Conservation (phyloP, 2,113 vertebrate genomes). For the Pachypanchax playfairii region DNA sequence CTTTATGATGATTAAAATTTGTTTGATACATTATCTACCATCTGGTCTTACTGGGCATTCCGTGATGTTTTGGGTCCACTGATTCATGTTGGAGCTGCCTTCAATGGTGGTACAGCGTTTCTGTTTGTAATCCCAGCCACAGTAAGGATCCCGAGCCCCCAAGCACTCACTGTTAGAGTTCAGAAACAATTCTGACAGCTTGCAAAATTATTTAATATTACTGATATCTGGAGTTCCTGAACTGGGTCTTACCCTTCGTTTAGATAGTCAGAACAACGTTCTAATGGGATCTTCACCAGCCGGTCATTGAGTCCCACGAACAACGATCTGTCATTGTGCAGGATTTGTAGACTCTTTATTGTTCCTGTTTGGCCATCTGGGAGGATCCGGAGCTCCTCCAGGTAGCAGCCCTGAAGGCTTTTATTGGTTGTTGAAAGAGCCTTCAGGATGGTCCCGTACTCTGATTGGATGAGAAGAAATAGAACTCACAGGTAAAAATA, state of each 20-base stretch:
- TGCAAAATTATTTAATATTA: neutral
- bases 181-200: conserved; percentile 3
- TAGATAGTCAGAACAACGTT: conserved; percentile 86
- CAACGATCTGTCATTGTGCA: conserved; percentile 88
- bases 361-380: conserved; percentile 80
- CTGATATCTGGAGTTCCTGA: neutral
- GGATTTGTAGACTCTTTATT: conserved; percentile 87
- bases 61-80: conserved; percentile 92
- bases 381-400: conserved; percentile 92
- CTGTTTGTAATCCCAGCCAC: conserved; percentile 91
- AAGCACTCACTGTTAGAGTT: conserved; percentile 82
- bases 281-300: conserved; percentile 88
- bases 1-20: accelerated
- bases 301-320: conserved; percentile 89
- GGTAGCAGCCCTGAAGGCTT: conserved; percentile 85
- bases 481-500: neutral
- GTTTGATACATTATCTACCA: too few species aligned
- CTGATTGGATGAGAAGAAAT: conserved; percentile 69
- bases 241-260: conserved; percentile 79
- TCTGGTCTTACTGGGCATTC: conserved; percentile 87
- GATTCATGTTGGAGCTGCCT: conserved; percentile 90
- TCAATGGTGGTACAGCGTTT: conserved; percentile 91
- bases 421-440: conserved; percentile 86
- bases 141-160: conserved; percentile 93
- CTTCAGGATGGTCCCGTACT: conserved; percentile 93